These are phyloP conservation scores for Valencia hispanica DNA, from an alignment of 2,797 vertebrate genomes.

Conservation along the genomic window DNA sequence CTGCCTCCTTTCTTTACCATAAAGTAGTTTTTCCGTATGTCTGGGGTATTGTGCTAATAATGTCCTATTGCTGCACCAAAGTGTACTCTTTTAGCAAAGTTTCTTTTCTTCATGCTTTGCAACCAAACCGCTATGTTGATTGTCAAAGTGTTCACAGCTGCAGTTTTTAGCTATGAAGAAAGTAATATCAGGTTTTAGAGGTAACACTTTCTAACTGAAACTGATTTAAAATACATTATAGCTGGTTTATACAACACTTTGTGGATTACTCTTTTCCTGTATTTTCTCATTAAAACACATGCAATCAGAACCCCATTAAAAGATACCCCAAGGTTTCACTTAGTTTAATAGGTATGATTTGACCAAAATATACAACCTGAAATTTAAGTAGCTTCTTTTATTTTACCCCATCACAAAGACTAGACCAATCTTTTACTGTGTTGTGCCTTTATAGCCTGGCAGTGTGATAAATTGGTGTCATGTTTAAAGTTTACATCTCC, in stretches of 20 bases:
- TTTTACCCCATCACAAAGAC: background rate
- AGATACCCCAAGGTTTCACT: background rate
- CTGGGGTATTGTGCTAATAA: slow-evolving; percentile 39
- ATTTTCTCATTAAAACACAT: background rate
- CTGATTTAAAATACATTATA: too few species aligned
- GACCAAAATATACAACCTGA: background rate
- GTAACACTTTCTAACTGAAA: background rate
- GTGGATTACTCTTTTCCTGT: background rate
- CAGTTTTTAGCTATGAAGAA: background rate
- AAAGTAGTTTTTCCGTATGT: slow-evolving; percentile 48
- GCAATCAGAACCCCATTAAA: too few species aligned
- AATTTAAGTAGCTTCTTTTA: background rate
- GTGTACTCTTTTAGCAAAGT: too few species aligned
- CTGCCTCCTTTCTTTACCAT: slow-evolving; percentile 47
- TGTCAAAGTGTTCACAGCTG: background rate
- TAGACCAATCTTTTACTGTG: background rate
- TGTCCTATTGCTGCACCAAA: slow-evolving; percentile 38
- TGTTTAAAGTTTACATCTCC: background rate
- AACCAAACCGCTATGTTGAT: background rate
- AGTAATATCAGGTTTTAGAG: slow-evolving; percentile 1
- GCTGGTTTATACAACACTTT: background rate
- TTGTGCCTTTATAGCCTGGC: background rate
- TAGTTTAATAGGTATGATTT: background rate
- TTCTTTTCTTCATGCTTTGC: too few species aligned
- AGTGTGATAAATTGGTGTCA: background rate